Conservation (phyloP, 2,888 invertebrate species). For the Ditula angustiorana region DNA sequence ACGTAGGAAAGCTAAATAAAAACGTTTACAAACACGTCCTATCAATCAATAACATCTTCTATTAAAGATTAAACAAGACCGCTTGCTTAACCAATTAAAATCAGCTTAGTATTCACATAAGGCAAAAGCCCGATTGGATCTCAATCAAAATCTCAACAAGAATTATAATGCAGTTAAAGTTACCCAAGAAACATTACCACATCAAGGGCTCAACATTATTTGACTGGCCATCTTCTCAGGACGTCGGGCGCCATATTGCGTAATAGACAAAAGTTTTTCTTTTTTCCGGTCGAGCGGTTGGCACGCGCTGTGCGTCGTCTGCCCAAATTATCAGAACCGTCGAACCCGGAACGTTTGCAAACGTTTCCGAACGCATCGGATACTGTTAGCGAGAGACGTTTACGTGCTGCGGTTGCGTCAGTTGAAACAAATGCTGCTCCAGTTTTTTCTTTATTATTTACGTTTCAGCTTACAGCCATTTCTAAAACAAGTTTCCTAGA, state of each 20-base stretch:
- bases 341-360: conserved; percentile 39
- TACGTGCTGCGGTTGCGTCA: conserved; percentile 30
- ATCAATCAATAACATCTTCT: conserved; percentile 14
- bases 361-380: conserved; percentile 30
- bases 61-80: background rate
- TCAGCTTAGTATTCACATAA: conserved; percentile 32
- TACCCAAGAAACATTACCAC: conserved; percentile 35
- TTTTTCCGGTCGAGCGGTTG: conserved; percentile 7
- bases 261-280: conserved; percentile 27
- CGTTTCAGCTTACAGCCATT: background rate
- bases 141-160: conserved; percentile 33
- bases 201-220: conserved; percentile 37
- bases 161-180: conserved; percentile 34
- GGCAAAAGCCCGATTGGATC: conserved; percentile 32
- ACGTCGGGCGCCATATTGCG: conserved; percentile 38
- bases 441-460: background rate
- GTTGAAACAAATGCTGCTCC: conserved; percentile 21
- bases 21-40: too few relatives aligned
- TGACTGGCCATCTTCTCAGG: conserved; percentile 33
- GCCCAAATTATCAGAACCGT: conserved; percentile 38
- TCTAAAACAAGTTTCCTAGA: background rate
- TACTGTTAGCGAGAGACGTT: conserved; percentile 29
- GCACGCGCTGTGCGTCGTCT: conserved; percentile 30
- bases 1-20: too few relatives aligned
- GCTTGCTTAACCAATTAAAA: conserved; percentile 26